A percentile compares a stretch with the other conserved stretches of the same genome.
phyloP scores from a whole-genome alignment of 2,888 invertebrate species.

The Pseudoips prasinana region DNA sequence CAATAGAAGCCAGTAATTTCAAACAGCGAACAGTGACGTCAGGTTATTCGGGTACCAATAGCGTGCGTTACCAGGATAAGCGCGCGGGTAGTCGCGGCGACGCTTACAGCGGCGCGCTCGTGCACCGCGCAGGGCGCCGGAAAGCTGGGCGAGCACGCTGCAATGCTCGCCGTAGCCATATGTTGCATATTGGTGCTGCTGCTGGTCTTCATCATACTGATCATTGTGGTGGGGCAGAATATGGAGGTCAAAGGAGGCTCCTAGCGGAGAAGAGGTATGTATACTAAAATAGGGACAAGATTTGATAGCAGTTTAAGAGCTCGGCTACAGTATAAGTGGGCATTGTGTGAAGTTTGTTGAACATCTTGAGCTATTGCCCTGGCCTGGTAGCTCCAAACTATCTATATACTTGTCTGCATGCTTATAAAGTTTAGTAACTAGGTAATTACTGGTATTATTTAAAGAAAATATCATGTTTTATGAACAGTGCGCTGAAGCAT shows the following conservation, averaged over 20 bases:
- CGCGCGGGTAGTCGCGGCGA: conserved; percentile 55
- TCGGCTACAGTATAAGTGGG: too few relatives aligned
- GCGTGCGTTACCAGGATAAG: conserved; percentile 42
- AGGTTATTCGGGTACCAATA: conserved; percentile 4
- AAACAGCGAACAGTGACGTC: conserved; percentile 12
- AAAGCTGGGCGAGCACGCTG: conserved; percentile 81
- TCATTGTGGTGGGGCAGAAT: conserved; percentile 90
- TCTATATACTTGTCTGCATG: too few relatives aligned
- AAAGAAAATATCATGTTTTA: too few relatives aligned
- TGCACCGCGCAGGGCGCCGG: conserved; percentile 61
- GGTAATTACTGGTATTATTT: too few relatives aligned
- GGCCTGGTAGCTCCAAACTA: too few relatives aligned
- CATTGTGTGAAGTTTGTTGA: too few relatives aligned
- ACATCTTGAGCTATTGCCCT: too few relatives aligned
- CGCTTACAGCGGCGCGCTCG: conserved; percentile 56
- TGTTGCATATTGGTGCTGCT: conserved; percentile 91
- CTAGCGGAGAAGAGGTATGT: conserved; percentile 69
- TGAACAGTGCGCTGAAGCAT: too few relatives aligned
- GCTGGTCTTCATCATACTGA: conserved; percentile 91
- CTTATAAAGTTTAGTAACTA: too few relatives aligned
- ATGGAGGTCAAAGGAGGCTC: conserved; percentile 84
- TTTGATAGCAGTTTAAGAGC: too few relatives aligned
- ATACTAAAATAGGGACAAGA: conserved; percentile 3
- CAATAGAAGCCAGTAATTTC: not conserved
- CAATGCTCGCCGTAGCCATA: conserved; percentile 92